A percentile compares a stretch with the other conserved stretches of the same genome.
Conservation (phyloP, 2,113 vertebrate genomes). For the Hirundichthys speculiger region DNA sequence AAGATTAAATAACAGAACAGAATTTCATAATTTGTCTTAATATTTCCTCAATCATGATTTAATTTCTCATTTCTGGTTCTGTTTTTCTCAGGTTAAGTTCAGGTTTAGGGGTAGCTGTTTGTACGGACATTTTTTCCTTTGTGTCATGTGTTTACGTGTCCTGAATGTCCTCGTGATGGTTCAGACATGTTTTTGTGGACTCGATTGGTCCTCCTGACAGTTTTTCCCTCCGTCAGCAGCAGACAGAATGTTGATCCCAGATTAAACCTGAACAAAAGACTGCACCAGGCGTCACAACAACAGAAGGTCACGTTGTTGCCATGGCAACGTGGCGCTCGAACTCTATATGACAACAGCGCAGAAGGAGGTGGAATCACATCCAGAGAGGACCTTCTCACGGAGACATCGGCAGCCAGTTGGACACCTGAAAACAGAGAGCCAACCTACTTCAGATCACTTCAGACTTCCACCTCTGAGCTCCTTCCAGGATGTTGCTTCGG, state of each 20-base stretch:
- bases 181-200: conserved; percentile 24
- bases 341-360: too few relatives aligned
- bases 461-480: not conserved
- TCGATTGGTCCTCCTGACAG: not conserved
- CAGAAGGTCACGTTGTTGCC: conserved; percentile 11
- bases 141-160: too few relatives aligned
- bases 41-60: too few relatives aligned
- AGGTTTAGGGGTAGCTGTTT: too few relatives aligned
- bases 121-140: too few relatives aligned
- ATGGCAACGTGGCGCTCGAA: not conserved
- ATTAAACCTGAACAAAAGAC: conserved; percentile 41
- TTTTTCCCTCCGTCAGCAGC: conserved; percentile 16
- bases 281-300: conserved; percentile 21
- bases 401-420: conserved; percentile 12
- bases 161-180: too few relatives aligned
- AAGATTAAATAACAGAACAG: too few relatives aligned
- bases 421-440: not conserved
- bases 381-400: not conserved
- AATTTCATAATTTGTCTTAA: too few relatives aligned
- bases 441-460: not conserved
- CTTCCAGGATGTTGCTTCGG: conserved; percentile 47
- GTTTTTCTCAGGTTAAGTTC: too few relatives aligned
- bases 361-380: not conserved
- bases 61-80: too few relatives aligned
- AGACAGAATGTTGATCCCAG: conserved; percentile 51